Conservation (phyloP, 2,888 invertebrate genomes). For the Caenorhabditis panamensis region DNA sequence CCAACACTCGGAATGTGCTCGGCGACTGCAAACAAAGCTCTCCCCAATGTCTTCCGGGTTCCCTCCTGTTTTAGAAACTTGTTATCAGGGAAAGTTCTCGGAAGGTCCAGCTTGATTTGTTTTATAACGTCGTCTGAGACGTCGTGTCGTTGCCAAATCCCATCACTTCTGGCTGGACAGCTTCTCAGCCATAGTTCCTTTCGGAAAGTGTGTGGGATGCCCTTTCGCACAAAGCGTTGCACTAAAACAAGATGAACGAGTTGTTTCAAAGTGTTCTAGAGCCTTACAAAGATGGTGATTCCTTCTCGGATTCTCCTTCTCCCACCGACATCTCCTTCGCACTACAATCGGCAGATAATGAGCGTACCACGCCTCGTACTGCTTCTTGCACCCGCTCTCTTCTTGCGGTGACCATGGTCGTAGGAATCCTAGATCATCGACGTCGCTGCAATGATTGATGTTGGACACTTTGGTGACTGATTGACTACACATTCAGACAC, state of each 20-base stretch:
- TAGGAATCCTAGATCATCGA: constrained; percentile 70
- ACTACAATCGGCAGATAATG: constrained; percentile 64
- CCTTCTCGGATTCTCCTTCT: constrained; percentile 65
- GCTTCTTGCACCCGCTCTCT: constrained; percentile 44
- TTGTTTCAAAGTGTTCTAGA: neutral
- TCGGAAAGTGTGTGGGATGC: constrained; percentile 66
- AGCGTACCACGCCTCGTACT: constrained; percentile 65
- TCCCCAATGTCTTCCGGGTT: constrained; percentile 58
- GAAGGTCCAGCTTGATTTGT: constrained; percentile 67
- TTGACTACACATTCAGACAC: no score
- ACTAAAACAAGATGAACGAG: no score
- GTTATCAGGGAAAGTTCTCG: constrained; percentile 72
- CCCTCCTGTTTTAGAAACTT: constrained; percentile 56
- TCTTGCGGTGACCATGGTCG: constrained; percentile 64
- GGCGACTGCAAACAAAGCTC: constrained; percentile 65
- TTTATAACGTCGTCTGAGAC: constrained; percentile 66
- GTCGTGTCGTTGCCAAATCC: constrained; percentile 28
- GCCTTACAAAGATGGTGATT: constrained; percentile 59
- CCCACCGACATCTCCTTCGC: constrained; percentile 67
- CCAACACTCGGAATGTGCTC: constrained; percentile 68
- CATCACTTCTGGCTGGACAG: constrained; percentile 58
- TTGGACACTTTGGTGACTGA: no score
- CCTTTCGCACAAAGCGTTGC: constrained; percentile 71
- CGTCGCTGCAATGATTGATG: constrained; percentile 56
- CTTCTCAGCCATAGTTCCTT: constrained; percentile 70